Percentiles rank a stretch among this genome's conserved stretches.
Evolutionary conservation across 2,113 vertebrate genomes (phyloP).

Genomic region (Brachirus orientalis): DNA sequence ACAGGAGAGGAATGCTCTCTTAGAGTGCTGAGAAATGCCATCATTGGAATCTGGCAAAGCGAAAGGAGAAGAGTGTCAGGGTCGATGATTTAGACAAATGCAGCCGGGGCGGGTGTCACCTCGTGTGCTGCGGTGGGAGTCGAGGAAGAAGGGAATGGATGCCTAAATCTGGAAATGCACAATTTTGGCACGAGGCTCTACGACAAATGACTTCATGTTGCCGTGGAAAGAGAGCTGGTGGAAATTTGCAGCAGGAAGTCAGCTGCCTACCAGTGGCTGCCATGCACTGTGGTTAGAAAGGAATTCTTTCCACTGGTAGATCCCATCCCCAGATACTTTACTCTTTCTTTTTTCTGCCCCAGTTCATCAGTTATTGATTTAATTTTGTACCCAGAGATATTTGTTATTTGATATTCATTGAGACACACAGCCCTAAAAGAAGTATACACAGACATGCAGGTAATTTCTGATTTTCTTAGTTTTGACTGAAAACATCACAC

Average conservation of each 20-base stretch:
- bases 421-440: no score
- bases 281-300: constrained; percentile 78
- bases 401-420: no score
- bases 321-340: constrained; percentile 69
- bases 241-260: constrained; percentile 66
- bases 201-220: constrained; percentile 71
- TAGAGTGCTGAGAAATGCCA: constrained; percentile 46
- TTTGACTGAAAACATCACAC: no score
- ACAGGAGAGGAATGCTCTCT: constrained; percentile 61
- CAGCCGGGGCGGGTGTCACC: constrained; percentile 34
- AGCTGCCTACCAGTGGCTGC: constrained; percentile 68
- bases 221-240: constrained; percentile 69
- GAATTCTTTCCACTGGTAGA: constrained; percentile 80
- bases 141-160: neutral
- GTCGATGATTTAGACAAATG: constrained; percentile 46
- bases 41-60: constrained; percentile 55
- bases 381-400: no score
- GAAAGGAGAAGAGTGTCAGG: constrained; percentile 33
- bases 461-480: no score
- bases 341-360: constrained; percentile 36
- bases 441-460: no score
- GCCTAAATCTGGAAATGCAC: constrained; percentile 39
- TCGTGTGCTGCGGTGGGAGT: constrained; percentile 2
- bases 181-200: constrained; percentile 25
- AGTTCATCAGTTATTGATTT: no score